Evolutionary conservation across 2,113 vertebrate genomes (phyloP).

Genomic region (Colaptes auratus): DNA sequence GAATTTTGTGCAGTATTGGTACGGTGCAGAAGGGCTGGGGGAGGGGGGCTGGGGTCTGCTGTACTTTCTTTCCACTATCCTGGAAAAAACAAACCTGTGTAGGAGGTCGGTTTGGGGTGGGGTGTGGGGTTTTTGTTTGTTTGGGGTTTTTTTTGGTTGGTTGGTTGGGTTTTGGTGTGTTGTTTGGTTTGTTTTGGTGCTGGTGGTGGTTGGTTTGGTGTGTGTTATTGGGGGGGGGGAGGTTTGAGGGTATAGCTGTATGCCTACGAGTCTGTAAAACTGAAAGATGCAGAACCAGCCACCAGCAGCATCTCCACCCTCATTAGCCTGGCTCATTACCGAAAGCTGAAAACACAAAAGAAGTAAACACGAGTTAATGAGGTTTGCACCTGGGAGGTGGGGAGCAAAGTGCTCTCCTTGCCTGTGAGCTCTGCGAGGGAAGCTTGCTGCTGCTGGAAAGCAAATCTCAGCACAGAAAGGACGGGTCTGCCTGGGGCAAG

Average conservation of each 20-base stretch:
- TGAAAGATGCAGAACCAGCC: constrained; percentile 7
- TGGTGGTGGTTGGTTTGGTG: too few species aligned
- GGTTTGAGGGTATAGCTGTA: not conserved
- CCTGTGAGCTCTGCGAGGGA: not conserved
- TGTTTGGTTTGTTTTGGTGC: too few species aligned
- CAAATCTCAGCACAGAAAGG: not conserved
- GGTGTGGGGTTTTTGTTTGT: too few species aligned
- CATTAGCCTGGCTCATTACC: not conserved
- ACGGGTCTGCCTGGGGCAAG: not conserved
- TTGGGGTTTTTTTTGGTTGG: too few species aligned
- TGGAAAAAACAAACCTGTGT: not conserved
- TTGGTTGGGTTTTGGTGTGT: too few species aligned
- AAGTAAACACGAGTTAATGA: constrained; percentile 39
- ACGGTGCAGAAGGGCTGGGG: not conserved
- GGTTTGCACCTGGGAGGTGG: not conserved
- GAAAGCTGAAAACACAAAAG: constrained; percentile 50
- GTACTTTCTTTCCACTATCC: not conserved
- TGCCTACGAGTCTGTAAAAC: not conserved
- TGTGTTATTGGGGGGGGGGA: too few species aligned
- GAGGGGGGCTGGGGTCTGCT: not conserved
- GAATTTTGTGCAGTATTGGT: constrained; percentile 4
- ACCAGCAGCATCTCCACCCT: not conserved
- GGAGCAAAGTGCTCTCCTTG: constrained; percentile 44
- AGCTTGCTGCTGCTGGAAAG: not conserved
- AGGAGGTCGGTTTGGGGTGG: not conserved